These are phyloP conservation scores for Peromyscus polionotus DNA, from an alignment of 2,113 vertebrate species.

Conservation along the genomic window DNA sequence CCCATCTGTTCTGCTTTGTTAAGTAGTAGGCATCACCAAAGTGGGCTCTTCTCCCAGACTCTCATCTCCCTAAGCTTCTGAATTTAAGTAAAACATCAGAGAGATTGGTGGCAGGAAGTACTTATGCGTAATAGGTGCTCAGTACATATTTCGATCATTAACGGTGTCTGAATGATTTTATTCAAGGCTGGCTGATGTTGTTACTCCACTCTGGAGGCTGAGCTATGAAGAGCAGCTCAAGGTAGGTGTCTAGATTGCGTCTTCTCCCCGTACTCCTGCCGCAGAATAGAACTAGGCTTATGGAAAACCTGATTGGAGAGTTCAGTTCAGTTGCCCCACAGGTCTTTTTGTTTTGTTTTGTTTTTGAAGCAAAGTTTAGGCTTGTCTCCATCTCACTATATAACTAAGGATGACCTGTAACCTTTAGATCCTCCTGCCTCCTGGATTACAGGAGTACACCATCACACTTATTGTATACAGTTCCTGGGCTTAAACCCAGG, in stretches of 20 bases:
- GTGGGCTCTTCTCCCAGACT: conserved; percentile 64
- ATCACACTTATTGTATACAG: not conserved
- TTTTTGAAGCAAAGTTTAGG: not conserved
- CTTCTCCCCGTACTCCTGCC: not conserved
- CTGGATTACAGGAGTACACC: not conserved
- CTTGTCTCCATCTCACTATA: not conserved
- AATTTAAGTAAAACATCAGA: not conserved
- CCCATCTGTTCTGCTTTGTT: conserved; percentile 71
- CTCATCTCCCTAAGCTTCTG: conserved; percentile 34
- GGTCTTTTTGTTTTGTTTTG: not conserved
- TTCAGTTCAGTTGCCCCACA: not conserved
- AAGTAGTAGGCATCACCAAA: conserved; percentile 58
- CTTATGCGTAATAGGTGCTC: not conserved
- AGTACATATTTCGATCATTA: not conserved
- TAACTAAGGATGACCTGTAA: not conserved
- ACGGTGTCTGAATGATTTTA: conserved; percentile 4
- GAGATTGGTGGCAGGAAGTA: conserved; percentile 9
- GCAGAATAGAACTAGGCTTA: not conserved
- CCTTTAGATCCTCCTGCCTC: not conserved
- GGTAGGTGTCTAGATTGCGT: conserved; percentile 71
- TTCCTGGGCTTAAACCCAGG: not conserved
- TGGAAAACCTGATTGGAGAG: not conserved
- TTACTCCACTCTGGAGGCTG: conserved; percentile 92
- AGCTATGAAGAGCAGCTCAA: conserved; percentile 91
- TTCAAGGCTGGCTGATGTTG: conserved; percentile 86